Percentiles rank a stretch among this genome's conserved stretches.
Conservation (phyloP, 2,888 invertebrate genomes). For the Calameuta pallipes region DNA sequence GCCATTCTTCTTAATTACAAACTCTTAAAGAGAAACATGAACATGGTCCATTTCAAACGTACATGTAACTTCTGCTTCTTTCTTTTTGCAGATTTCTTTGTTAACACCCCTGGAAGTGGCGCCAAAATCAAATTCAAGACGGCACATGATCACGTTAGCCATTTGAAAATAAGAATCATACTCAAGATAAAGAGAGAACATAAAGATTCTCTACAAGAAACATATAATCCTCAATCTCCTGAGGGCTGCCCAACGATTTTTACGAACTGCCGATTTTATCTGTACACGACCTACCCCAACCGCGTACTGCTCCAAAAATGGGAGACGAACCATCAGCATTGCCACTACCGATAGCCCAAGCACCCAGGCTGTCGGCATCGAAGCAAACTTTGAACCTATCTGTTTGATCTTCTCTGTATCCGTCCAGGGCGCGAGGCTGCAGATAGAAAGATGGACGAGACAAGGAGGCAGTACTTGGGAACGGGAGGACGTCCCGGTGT, state of each 20-base stretch:
- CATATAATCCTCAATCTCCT: neutral
- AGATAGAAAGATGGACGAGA: slow-evolving; percentile 1
- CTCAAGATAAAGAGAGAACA: neutral
- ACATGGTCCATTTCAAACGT: neutral
- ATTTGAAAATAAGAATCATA: neutral
- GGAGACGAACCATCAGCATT: neutral
- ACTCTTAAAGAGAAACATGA: neutral
- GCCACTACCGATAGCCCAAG: neutral
- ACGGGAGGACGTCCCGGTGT: slow-evolving; percentile 1
- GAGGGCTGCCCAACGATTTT: neutral
- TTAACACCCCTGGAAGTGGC: neutral
- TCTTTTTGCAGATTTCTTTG: too few relatives aligned
- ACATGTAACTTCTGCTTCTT: too few relatives aligned
- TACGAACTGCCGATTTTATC: neutral
- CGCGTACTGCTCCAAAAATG: neutral
- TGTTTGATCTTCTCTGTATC: neutral
- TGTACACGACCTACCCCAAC: neutral
- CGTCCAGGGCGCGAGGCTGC: neutral
- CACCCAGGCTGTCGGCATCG: neutral
- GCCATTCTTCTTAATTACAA: neutral
- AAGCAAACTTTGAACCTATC: neutral
- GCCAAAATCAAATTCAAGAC: neutral
- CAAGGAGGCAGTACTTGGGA: neutral
- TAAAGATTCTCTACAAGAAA: neutral
- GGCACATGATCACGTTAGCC: neutral